Evolutionary conservation across 1,140 invertebrate species (phyloP).

Genomic region (Pseudomyrmex pallidus): DNA sequence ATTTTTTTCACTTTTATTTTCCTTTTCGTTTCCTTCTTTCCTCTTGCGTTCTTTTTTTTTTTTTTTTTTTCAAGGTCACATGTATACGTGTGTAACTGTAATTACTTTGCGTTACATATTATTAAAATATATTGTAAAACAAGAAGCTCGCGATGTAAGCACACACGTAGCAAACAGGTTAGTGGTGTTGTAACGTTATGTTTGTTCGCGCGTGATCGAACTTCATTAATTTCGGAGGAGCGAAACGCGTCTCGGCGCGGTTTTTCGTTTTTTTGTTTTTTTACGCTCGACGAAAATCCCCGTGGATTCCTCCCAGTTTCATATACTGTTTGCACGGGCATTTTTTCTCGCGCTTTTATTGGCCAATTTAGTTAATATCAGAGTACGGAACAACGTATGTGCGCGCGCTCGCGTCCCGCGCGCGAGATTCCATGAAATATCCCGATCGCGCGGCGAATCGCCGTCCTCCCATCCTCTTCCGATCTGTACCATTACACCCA

Average conservation of each 20-base stretch:
- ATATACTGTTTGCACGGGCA: constrained; percentile 49
- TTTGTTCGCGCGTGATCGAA: constrained; percentile 41
- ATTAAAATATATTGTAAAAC: neutral
- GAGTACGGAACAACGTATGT: constrained; percentile 39
- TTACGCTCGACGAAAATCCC: constrained; percentile 13
- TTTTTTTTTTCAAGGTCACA: too few relatives aligned
- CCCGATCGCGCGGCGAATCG: constrained; percentile 50
- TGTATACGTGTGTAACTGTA: too few relatives aligned
- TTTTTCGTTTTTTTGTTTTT: neutral
- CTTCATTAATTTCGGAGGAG: constrained; percentile 22
- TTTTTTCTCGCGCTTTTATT: constrained; percentile 55
- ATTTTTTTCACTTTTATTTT: constrained; percentile 35
- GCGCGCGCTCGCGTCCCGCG: constrained; percentile 26
- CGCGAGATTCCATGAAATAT: constrained; percentile 62
- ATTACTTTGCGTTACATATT: too few relatives aligned
- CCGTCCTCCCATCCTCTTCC: constrained; percentile 4
- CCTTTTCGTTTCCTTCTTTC: constrained; percentile 53
- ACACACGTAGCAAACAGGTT: constrained; percentile 3
- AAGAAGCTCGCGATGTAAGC: neutral
- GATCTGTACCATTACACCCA: constrained; percentile 46
- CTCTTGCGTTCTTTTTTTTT: neutral
- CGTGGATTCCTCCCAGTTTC: constrained; percentile 35
- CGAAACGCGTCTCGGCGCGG: neutral
- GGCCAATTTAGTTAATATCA: constrained; percentile 63
- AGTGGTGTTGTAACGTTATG: constrained; percentile 18